Percentiles rank a stretch among this genome's conserved stretches.
Evolutionary conservation across 2,888 invertebrate species (phyloP).

Genomic region (Saturnia pavonia): DNA sequence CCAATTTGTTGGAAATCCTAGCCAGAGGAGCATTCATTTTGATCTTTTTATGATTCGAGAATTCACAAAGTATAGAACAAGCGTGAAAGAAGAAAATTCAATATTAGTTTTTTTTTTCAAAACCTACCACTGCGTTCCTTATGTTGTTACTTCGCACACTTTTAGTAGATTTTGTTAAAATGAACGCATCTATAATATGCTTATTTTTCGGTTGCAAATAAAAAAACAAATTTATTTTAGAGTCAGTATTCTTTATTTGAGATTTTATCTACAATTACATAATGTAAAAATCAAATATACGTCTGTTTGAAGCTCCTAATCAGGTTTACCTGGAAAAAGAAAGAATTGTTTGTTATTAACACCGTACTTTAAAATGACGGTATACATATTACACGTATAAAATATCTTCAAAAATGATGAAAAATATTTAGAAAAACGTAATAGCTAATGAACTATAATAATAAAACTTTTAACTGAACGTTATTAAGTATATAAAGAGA

Average conservation of each 20-base stretch:
- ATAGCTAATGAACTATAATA: neutral
- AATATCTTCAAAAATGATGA: neutral
- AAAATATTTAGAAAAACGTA: neutral
- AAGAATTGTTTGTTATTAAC: neutral
- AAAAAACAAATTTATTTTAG: conserved; percentile 38
- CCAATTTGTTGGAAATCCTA: conserved; percentile 65
- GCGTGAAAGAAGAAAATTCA: conserved; percentile 24
- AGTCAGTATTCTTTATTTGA: conserved; percentile 33
- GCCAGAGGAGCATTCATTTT: conserved; percentile 70
- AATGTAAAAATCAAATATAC: conserved; percentile 19
- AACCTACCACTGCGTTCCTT: conserved; percentile 58
- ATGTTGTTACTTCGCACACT: neutral
- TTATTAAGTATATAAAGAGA: neutral
- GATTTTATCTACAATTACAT: conserved; percentile 34
- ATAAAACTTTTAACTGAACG: neutral
- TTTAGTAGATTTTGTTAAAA: conserved; percentile 37
- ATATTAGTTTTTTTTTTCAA: conserved; percentile 39
- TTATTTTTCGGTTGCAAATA: conserved; percentile 28
- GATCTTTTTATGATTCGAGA: conserved; percentile 30
- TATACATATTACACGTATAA: neutral
- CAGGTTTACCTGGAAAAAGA: neutral
- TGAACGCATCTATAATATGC: conserved; percentile 45
- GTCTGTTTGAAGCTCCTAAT: neutral
- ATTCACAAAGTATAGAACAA: conserved; percentile 37
- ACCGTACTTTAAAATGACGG: neutral